Evolutionary conservation across 2,888 invertebrate genomes (phyloP), one percentile per base, ranked within the genome.

Genomic region (Alloplasta piceator): DNA sequence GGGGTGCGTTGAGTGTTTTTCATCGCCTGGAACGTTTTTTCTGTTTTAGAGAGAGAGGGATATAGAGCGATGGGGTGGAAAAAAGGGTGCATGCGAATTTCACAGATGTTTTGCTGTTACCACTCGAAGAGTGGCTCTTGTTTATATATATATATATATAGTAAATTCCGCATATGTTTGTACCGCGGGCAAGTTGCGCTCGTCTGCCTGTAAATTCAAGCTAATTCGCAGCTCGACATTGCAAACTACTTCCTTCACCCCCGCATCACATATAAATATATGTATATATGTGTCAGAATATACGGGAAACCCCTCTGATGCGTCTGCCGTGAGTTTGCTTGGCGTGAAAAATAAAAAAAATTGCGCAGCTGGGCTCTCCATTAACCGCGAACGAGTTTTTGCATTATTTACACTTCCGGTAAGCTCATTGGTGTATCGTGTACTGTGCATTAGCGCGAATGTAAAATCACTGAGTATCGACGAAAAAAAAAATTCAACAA

Each of bases 191-290:
- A 58, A 72, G 76, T 77, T 73, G 73, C 80, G 80, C 50, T 80
- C 75, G 71, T 80, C 75, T 63, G 79, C 80, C 81, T 80, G 83
- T 83, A 80, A 84, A 83, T 84, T 84, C 82, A 81, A 76, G 80
- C 79, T 84, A 84, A 84, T 84, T 84, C 84, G 80, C 79, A 60
- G 78, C 76, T 79, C 82, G 74, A 80, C 80, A 84, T 64, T 75
- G 64, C 76, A 83, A 84, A 84, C 84, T 83, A 81, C 80, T 80
- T 66, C 74, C 78, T 75, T 72, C 68, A 63, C 70, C 55, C 52
- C 61, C 14, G 52, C 52, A 12, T 14, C 16, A 14, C 52, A 14
- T 14, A 14, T 26, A 26, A 26, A 26, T 26, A 26, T 26, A 26
- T 26, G 26, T 26, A 26, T 26, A 26, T 26, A 26, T 3, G 26